Base-by-base conservation (phyloP, 2,888 invertebrate genomes). In the Eristalis arbustorum region DNA sequence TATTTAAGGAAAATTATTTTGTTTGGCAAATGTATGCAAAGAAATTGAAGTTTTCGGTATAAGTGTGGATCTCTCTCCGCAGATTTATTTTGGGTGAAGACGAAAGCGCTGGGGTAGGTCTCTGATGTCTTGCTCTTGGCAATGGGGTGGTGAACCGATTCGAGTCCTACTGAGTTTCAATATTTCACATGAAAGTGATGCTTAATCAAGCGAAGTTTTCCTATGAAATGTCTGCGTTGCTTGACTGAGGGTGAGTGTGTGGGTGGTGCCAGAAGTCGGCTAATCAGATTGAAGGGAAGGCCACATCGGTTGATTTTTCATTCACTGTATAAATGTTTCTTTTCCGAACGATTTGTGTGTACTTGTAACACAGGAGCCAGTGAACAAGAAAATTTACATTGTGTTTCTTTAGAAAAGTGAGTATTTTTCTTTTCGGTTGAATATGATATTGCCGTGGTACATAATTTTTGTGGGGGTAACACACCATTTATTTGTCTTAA, bases 1-100 rank as follows among this genome's bases (percentile, higher is more conserved):
- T 56, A 71, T 80, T 81, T 77, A 73, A 34, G 64, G 68, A 56
- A 78, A 68, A 74, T 77, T 77, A 85, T 74, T 73, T 66, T 31
- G 64, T 77, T 80, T 68, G 22, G 63, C 37, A 64, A 73, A 71
- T 73, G 62, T 69, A 77, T 77, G 73, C 73, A 77, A 23, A 80
- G 37, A 69, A 63, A 64, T 84, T 85, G 71, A 67, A 66, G 69
- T 49, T 49, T 34, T 75, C 28, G 56, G n/a, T 18, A 18, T 5
- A 49, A 49, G 49, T 49, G n/a, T 18, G 49, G 49, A 49, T 14
- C n/a, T 42, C 42, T 4, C n/a, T 49, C 18, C n/a, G 1, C 49
- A 18, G 49, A 49, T 49, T 49, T 18, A 49, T 49, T 8, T 49
- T n/a, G 18, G n/a, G 57, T 63, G 28, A 57, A 64, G 31, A 59